Conservation (phyloP, 2,113 vertebrate genomes). For the Limnothrissa miodon region DNA sequence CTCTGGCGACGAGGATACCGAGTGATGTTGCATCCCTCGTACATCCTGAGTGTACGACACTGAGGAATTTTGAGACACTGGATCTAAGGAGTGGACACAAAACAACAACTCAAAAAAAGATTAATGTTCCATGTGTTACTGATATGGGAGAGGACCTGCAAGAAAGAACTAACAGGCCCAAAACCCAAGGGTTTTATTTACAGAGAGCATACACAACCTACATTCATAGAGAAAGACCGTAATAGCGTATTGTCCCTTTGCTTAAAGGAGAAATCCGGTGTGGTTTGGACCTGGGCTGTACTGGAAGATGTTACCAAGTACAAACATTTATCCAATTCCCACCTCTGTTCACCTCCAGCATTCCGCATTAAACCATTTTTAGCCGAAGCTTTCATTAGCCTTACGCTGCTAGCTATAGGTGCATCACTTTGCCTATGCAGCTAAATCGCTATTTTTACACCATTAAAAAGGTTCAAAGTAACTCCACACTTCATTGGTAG, state of each 20-base stretch:
- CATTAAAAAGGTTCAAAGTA: too few species aligned
- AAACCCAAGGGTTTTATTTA: not conserved
- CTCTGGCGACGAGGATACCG: constrained; percentile 79
- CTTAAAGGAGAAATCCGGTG: too few species aligned
- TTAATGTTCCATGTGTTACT: not conserved
- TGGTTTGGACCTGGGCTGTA: too few species aligned
- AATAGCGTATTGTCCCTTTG: not conserved
- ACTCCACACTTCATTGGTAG: too few species aligned
- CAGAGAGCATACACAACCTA: not conserved
- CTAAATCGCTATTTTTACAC: too few species aligned
- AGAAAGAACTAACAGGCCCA: not conserved
- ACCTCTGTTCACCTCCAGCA: too few species aligned
- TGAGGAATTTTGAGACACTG: constrained; percentile 90
- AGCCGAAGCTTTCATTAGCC: too few species aligned
- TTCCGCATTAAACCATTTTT: too few species aligned
- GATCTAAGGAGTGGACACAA: constrained; percentile 63
- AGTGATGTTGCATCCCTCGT: constrained; percentile 68
- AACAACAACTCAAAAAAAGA: not conserved
- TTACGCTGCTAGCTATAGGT: too few species aligned
- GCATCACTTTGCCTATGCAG: too few species aligned
- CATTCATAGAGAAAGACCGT: not conserved
- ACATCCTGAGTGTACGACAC: constrained; percentile 81
- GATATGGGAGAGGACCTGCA: not conserved
- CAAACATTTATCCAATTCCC: too few species aligned
- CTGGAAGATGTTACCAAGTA: too few species aligned